Conservation (phyloP, 2,888 invertebrate species). For the Steinernema hermaphroditum region DNA sequence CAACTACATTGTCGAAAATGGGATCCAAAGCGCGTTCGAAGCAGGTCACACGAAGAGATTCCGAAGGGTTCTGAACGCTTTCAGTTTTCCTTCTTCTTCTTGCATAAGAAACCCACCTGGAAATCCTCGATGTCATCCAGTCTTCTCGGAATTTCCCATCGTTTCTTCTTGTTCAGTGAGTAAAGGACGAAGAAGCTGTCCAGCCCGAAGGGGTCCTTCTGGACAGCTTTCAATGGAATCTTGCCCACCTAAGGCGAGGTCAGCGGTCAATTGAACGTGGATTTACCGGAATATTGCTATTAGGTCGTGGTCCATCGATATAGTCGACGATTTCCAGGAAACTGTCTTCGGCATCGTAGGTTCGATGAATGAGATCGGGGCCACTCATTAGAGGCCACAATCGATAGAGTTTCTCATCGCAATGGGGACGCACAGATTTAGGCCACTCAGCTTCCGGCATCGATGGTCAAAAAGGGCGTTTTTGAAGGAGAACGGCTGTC, state of each 20-base stretch:
- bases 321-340: not conserved
- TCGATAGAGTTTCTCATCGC: not conserved
- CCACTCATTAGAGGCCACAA: not conserved
- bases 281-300: not conserved
- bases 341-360: not conserved
- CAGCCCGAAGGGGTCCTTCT: not conserved
- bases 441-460: not conserved
- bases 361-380: not conserved
- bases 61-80: not conserved
- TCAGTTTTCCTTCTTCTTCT: too few relatives aligned
- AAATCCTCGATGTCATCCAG: not conserved
- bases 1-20: not conserved
- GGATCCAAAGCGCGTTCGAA: not conserved
- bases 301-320: not conserved
- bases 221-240: not conserved
- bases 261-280: not conserved
- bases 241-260: not conserved
- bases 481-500: not conserved
- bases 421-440: not conserved
- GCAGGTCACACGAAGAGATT: not conserved
- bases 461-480: not conserved
- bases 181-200: not conserved
- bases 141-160: not conserved
- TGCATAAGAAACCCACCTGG: not conserved
- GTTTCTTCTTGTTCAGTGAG: conserved; percentile 6